These are phyloP conservation scores for Myoxocephalus aenaeus DNA, from an alignment of 2,797 vertebrate genomes.

Conservation along the genomic window DNA sequence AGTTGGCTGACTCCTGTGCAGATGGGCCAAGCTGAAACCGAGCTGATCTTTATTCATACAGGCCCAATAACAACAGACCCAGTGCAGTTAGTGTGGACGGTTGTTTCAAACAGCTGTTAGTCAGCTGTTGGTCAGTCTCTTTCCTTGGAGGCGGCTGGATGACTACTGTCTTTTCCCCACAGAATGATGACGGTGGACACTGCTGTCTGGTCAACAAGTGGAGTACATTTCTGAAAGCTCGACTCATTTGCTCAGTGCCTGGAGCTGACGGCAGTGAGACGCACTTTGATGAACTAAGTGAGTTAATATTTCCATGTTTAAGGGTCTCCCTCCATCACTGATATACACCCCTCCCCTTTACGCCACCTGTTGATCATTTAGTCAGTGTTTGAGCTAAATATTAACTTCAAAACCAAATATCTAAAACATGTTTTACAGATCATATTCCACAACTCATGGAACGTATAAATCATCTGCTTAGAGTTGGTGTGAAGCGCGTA, in stretches of 20 bases:
- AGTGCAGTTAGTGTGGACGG: conserved; percentile 34
- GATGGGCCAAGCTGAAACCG: conserved; percentile 68
- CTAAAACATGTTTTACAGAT: conserved; percentile 20
- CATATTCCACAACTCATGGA: conserved; percentile 20
- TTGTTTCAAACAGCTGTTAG: conserved; percentile 64
- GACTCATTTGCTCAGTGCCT: conserved; percentile 96
- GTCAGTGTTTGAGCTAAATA: conserved; percentile 11
- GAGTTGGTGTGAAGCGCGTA: conserved; percentile 35
- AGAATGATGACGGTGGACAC: conserved; percentile 98
- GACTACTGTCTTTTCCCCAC: conserved; percentile 45
- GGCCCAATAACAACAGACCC: conserved; percentile 56
- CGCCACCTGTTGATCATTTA: conserved; percentile 26
- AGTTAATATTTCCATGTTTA: conserved; percentile 71
- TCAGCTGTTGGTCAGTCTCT: conserved; percentile 31
- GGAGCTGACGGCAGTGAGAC: conserved; percentile 96
- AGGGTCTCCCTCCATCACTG: not conserved
- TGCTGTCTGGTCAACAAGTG: conserved; percentile 99
- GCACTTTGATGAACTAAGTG: conserved; percentile 97
- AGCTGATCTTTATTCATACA: conserved; percentile 72
- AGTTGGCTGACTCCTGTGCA: conserved; percentile 74
- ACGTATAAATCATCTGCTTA: conserved; percentile 38
- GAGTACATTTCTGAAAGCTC: conserved; percentile 98
- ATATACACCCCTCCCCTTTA: not conserved
- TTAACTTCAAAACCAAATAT: not conserved
- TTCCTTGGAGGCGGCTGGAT: conserved; percentile 25